These are phyloP conservation scores for Chouioia cunea DNA, from an alignment of 2,888 invertebrate genomes.

Conservation along the genomic window DNA sequence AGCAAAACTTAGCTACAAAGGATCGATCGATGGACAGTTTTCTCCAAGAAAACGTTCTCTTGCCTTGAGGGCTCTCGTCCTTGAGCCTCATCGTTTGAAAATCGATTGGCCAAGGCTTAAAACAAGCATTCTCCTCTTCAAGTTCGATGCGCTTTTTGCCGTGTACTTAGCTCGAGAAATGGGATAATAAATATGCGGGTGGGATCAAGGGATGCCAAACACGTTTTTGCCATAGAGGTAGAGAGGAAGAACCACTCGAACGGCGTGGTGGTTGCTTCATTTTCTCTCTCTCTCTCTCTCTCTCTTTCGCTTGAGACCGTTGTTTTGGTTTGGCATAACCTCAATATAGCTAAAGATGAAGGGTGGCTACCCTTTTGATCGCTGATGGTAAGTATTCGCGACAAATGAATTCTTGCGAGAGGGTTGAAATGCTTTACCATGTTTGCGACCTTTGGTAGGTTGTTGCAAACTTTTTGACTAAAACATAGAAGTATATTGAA, in stretches of 20 bases:
- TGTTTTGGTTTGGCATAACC: not conserved
- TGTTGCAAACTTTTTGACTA: too few species aligned
- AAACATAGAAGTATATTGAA: too few species aligned
- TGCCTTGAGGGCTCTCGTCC: not conserved
- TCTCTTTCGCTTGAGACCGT: not conserved
- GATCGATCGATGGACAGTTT: too few species aligned
- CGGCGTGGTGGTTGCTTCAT: too few species aligned
- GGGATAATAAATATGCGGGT: constrained; percentile 59
- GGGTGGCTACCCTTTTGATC: constrained; percentile 13
- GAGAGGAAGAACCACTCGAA: not conserved
- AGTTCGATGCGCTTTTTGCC: constrained; percentile 53
- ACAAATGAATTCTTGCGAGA: constrained; percentile 28
- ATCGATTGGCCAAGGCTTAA: constrained; percentile 43
- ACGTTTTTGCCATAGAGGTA: too few species aligned
- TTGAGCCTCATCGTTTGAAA: constrained; percentile 17
- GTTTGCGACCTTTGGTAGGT: too few species aligned
- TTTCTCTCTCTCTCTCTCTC: constrained; percentile 8
- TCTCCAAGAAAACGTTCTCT: too few species aligned
- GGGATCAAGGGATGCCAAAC: constrained; percentile 46
- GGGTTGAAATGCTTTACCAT: constrained; percentile 1
- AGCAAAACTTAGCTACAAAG: too few species aligned
- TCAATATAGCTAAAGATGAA: not conserved
- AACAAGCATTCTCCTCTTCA: constrained; percentile 32
- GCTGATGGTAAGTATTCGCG: constrained; percentile 8
- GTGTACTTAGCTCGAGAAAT: constrained; percentile 57